Base-by-base conservation (phyloP, 2,888 invertebrate species). In the Rhaphigaster nebulosa region DNA sequence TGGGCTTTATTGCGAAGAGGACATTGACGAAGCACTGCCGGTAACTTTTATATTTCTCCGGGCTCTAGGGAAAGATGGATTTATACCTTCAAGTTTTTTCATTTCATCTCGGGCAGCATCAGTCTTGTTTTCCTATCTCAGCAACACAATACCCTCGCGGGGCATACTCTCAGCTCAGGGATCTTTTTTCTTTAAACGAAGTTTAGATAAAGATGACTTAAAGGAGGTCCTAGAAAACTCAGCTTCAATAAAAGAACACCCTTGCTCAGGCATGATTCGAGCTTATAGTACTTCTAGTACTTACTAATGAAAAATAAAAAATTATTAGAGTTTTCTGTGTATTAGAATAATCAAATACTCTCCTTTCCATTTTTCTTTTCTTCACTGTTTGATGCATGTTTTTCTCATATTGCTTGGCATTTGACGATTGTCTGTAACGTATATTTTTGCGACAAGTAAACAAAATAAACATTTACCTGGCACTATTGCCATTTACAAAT, bases 11-110 rank as follows among this genome's bases (percentile, higher is more conserved):
- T 34, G 70, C 70, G 5, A 34, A 70, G 70, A 70, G 70, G 70
- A 70, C 70, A 70, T 70, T 70, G 70, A 70, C 70, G 70, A 70
- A 70, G 70, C 70, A 70, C 70, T 70, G 3, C 34, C 34, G 29
- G 18, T 70, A 70, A 70, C 70, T 70, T 70, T 70, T 70, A 70
- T 70, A 70, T 70, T 70, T 70, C 34, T 70, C 70, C 34, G 18
- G 70, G 34, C 34, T 70, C 70, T 20, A 34, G 70, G 70, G 34
- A 70, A 70, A 70, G 70, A 70, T 70, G 70, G 70, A 70, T 70
- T 70, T 70, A 70, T 70, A 18, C 70, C 70, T 70, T 70, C 70
- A 70, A 70, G 70, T 70, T 70, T 70, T 70, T 70, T 70, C 70
- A 70, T 70, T 70, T 70, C 70, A 70, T 70, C 70, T 70, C 70